Evolutionary conservation across 2,888 invertebrate species (phyloP).

Genomic region (Eristalis intricaria): DNA sequence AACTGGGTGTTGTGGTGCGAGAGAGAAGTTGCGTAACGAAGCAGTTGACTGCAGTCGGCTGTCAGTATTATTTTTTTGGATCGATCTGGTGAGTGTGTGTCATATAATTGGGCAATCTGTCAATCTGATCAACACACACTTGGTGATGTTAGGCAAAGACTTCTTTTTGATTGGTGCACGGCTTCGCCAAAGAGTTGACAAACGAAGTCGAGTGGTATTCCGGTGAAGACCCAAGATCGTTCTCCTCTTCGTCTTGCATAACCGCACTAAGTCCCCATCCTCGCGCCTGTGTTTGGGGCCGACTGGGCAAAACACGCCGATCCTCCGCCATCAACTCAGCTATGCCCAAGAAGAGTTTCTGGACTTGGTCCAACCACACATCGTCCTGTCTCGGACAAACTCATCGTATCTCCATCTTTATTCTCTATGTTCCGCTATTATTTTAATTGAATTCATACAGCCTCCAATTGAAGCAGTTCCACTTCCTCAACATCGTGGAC

Average conservation of each 20-base stretch:
- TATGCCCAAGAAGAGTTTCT: too few species aligned
- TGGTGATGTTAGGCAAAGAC: neutral
- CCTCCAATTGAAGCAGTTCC: neutral
- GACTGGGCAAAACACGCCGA: too few species aligned
- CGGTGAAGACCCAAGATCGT: neutral
- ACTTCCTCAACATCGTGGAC: neutral
- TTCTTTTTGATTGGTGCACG: neutral
- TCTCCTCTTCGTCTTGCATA: too few species aligned
- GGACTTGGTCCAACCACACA: too few species aligned
- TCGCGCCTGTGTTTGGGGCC: neutral
- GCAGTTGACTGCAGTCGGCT: slow-evolving; percentile 22
- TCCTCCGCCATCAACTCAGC: too few species aligned
- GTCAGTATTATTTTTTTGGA: neutral
- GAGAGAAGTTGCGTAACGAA: slow-evolving; percentile 20
- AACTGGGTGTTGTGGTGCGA: neutral
- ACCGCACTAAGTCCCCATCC: neutral
- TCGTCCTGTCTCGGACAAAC: too few species aligned
- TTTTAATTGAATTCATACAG: slow-evolving; percentile 5
- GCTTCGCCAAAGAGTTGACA: too few species aligned
- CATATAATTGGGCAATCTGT: slow-evolving; percentile 42
- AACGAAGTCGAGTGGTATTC: too few species aligned
- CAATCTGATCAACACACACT: slow-evolving; percentile 9
- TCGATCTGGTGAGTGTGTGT: neutral
- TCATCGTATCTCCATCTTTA: too few species aligned
- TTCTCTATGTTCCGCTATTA: neutral